phyloP scores from a whole-genome alignment of 35 echinoderm and acorn worm genomes.

The Lytechinus variegatus region DNA sequence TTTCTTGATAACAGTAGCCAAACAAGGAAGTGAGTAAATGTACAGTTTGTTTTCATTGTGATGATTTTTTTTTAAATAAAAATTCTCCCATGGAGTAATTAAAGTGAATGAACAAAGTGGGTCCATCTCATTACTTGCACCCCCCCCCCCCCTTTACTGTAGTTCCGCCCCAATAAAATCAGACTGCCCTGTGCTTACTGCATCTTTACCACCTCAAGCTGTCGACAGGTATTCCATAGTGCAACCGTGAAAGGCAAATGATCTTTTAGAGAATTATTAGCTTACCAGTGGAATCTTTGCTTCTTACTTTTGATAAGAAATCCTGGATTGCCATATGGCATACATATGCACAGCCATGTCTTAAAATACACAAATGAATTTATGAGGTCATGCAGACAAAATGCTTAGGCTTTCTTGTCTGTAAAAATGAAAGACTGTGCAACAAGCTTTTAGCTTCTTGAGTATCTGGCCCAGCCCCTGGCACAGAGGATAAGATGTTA shows the following conservation, averaged over 20 bases:
- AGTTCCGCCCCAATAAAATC: neutral
- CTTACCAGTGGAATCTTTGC: conserved; percentile 16
- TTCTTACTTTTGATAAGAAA: neutral
- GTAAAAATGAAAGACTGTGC: neutral
- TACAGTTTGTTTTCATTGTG: neutral
- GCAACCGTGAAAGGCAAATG: neutral
- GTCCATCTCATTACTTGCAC: neutral
- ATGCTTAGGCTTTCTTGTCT: neutral
- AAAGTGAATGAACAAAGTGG: neutral
- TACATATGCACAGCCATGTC: neutral
- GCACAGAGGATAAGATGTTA: neutral
- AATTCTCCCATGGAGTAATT: neutral
- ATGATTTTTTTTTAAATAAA: neutral
- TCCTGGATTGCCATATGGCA: neutral
- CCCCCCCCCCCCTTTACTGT: neutral
- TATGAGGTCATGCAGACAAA: neutral
- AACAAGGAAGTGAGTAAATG: neutral
- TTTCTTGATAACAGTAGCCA: neutral
- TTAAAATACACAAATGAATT: conserved; percentile 1
- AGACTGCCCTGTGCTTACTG: neutral
- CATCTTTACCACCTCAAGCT: conserved; percentile 1
- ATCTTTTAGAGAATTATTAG: conserved; percentile 13
- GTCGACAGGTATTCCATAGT: conserved; percentile 9
- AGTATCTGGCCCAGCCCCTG: neutral
- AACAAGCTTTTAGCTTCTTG: neutral